phyloP scores from a whole-genome alignment of 2,888 invertebrate species.

The Epinotia demarniana region DNA sequence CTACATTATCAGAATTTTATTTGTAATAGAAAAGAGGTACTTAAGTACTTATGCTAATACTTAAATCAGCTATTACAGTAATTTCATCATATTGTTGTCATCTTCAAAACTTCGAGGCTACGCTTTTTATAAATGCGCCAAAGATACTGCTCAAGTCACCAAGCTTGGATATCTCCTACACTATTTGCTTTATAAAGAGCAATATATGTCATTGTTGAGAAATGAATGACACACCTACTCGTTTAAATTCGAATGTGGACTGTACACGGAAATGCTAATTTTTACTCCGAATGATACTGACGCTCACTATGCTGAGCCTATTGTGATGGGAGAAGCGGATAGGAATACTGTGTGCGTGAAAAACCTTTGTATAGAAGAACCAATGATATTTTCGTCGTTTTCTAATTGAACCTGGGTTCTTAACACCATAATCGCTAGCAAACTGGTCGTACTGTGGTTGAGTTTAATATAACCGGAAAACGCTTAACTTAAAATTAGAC shows the following conservation, averaged over 20 bases:
- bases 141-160: constrained; percentile 20
- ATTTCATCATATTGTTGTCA: neutral
- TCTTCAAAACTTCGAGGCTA: neutral
- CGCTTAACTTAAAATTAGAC: neutral
- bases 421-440: neutral
- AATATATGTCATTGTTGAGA: constrained; percentile 32
- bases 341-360: neutral
- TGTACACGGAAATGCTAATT: constrained; percentile 61
- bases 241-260: constrained; percentile 49
- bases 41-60: too few species aligned
- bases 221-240: constrained; percentile 40
- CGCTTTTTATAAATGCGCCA: constrained; percentile 1
- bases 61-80: too few species aligned
- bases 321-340: constrained; percentile 46
- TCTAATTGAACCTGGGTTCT: neutral
- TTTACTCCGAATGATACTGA: constrained; percentile 56
- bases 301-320: constrained; percentile 49
- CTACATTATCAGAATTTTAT: too few species aligned
- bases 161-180: constrained; percentile 30
- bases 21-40: too few species aligned
- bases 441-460: neutral
- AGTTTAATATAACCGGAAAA: neutral
- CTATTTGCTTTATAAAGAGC: constrained; percentile 26
- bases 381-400: neutral
- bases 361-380: neutral